Evolutionary conservation across 2,888 invertebrate species (phyloP), one percentile per base, ranked within the genome.

Genomic region (Xiphydria camelus): DNA sequence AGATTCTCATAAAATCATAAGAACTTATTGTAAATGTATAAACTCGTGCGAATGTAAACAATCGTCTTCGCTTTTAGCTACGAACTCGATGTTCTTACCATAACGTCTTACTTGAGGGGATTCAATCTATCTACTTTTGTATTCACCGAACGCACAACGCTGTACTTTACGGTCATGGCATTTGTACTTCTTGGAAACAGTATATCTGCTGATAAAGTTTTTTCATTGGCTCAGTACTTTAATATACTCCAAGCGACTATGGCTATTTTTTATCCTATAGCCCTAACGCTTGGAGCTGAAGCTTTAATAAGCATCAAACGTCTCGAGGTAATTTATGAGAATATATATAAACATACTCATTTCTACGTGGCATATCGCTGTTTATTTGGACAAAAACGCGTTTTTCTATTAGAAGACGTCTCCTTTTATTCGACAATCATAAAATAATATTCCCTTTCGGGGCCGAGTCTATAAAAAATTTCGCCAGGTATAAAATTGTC

Each of bases 101-200:
- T 80, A 43, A 84, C 85, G 4, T 85, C 87, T 0, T 84, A 85
- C 76, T 81, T 86, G 47, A 80, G 82, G 64, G 86, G 84, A 1
- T 82, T 86, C 56, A 84, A 84, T 4, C 76, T 82, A 21, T 84
- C 86, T 0, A 68, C 70, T 4, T 68, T 88, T 79, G 87, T 94
- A 34, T 93, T 91, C 70, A 90, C 93, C 0, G 89, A 92, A 66
- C 85, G 94, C 53, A 82, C 92, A 36, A 88, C 93, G 2, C 79
- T 94, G 6, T 91, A 88, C 68, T 83, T 90, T 49, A 91, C 91
- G 2, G 81, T 95, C 41, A 79, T 91, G 34, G 82, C 88, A 1
- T 91, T 86, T 66, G 87, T 89, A 7, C 77, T 91, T 67, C 83
- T 52, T 74, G 83, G 68, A 10, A 64, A 79, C 44, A 53, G 48